phyloP scores from a whole-genome alignment of 2,113 vertebrate species.

The Leucopternis melanops region DNA sequence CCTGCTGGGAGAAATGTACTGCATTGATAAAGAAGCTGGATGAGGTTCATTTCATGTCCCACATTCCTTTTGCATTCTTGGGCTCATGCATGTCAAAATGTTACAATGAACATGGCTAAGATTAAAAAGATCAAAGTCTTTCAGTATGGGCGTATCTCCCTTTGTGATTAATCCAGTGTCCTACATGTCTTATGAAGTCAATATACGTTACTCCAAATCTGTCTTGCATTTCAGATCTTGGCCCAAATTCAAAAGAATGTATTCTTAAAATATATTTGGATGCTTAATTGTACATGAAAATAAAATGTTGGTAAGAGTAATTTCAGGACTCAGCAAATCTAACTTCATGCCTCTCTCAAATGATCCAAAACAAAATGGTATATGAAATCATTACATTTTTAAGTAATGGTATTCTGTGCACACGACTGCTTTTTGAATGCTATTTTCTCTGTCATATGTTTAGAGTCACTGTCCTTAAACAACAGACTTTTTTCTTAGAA shows the following conservation, averaged over 20 bases:
- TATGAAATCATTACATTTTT: background rate
- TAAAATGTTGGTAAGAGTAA: background rate
- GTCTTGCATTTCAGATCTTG: background rate
- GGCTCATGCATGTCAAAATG: constrained; percentile 1
- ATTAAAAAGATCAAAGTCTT: constrained; percentile 14
- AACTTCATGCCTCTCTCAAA: background rate
- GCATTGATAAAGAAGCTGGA: constrained; percentile 56
- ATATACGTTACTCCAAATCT: background rate
- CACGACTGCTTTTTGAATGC: background rate
- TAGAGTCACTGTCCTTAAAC: constrained; percentile 24
- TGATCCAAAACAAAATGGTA: background rate
- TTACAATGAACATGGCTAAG: background rate
- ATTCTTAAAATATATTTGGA: background rate
- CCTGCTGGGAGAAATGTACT: constrained; percentile 30
- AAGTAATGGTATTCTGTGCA: background rate
- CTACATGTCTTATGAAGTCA: background rate
- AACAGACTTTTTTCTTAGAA: constrained; percentile 45
- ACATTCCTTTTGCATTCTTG: background rate
- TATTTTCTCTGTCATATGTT: constrained; percentile 21
- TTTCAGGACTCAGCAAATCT: background rate
- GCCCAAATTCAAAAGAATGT: background rate
- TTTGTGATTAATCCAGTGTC: constrained; percentile 13
- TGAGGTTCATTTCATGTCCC: constrained; percentile 44
- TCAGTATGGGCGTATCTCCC: background rate
- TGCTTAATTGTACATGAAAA: background rate